Conservation (phyloP, 2,888 invertebrate genomes). For the Pachliopta kotzebuea region DNA sequence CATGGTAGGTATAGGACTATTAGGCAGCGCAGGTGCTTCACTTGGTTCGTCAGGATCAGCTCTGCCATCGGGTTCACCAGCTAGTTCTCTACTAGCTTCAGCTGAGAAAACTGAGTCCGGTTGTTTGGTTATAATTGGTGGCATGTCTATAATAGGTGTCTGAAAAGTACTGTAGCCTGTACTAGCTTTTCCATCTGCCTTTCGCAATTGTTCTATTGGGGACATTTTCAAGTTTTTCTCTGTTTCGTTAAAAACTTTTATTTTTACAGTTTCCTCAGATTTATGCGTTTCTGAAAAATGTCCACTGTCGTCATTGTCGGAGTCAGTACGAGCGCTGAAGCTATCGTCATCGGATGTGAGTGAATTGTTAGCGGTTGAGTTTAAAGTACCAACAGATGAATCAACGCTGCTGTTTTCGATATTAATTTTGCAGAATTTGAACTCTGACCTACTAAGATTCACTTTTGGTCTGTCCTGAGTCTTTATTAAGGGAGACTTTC, state of each 20-base stretch:
- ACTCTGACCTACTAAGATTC: conserved; percentile 76
- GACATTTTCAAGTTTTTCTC: conserved; percentile 72
- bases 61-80: conserved; percentile 93
- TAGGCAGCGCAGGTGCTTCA: conserved; percentile 85
- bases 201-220: conserved; percentile 65
- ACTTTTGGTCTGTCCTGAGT: conserved; percentile 85
- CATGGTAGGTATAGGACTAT: conserved; percentile 83
- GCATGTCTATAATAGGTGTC: conserved; percentile 73
- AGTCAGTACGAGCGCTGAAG: conserved; percentile 77
- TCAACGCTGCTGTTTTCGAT: conserved; percentile 74
- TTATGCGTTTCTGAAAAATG: conserved; percentile 74
- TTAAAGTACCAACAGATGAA: conserved; percentile 79
- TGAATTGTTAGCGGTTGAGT: conserved; percentile 78
- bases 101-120: conserved; percentile 68
- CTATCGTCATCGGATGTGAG: conserved; percentile 76
- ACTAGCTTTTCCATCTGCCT: conserved; percentile 68
- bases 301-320: conserved; percentile 80
- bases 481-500: conserved; percentile 83
- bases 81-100: conserved; percentile 87
- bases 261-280: conserved; percentile 75
- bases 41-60: conserved; percentile 88
- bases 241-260: conserved; percentile 70
- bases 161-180: conserved; percentile 75
- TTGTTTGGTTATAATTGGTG: conserved; percentile 68
- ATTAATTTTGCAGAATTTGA: conserved; percentile 78